Evolutionary conservation across 2,888 invertebrate species (phyloP), one percentile per base, ranked within the genome.

Genomic region (Deroplatys truncata): DNA sequence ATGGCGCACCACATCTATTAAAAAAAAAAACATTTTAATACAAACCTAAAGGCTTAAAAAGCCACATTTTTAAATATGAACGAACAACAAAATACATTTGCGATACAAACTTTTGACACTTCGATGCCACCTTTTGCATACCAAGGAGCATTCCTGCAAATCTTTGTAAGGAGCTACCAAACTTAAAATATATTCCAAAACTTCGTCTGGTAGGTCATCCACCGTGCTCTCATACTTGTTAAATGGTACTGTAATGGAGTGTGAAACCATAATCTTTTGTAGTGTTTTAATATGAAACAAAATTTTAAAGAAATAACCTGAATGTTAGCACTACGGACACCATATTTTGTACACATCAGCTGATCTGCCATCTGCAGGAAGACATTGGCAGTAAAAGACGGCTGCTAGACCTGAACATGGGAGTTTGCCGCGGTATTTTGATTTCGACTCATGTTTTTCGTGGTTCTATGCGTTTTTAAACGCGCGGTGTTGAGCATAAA

Each of bases 121-220:
- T 92, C 95, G 95, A 93, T 96, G 96, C 98, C 98, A 99, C 92
- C 97, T 95, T 93, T 96, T 97, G 92, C 97, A 98, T 84, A 99
- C 98, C 91, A 96, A 94, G 95, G 96, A 97, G 93, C 98, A 98
- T 93, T 96, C 96, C 93, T 98, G 96, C 91, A 98, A 94, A 94
- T 99, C 98, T 93, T 96, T 96, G 93, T 99, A 99, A 0, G 98
- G 98, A 89, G 98, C 97, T 91, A 99, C 94, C 93, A 98, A 95
- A 91, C 97, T 96, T 91, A 99, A 95, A 93, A 99, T 98, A 93
- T 98, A 98, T 94, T 98, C 98, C 92, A 99, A 94, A 90, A 99
- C 96, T 95, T 99, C 98, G 93, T 98, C 98, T 84, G 99, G 99
- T 91, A 99, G 94, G 93, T 97, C 96, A 92, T 97, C 92, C 82